These are phyloP conservation scores for Helogale parvula DNA, from an alignment of 2,113 vertebrate genomes.

Conservation along the genomic window DNA sequence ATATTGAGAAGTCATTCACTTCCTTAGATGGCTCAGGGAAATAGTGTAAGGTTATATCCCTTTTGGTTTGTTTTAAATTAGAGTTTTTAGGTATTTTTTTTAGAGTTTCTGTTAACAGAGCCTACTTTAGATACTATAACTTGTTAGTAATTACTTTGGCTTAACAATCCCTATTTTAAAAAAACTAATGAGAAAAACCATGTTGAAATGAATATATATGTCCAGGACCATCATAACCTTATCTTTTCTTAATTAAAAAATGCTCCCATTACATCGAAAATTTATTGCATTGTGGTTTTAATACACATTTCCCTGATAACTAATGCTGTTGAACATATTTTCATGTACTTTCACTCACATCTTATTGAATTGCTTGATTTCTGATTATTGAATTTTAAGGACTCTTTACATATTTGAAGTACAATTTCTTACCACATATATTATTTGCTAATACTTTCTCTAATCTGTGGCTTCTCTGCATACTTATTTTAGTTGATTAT, in stretches of 20 bases:
- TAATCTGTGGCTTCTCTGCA: background rate
- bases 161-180: slow-evolving; percentile 43
- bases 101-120: background rate
- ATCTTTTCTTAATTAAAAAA: background rate
- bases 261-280: background rate
- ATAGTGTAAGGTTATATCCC: background rate
- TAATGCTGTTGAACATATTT: background rate
- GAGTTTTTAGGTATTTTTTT: background rate
- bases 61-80: background rate
- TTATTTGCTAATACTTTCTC: background rate
- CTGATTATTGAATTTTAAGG: background rate
- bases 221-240: background rate
- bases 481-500: background rate
- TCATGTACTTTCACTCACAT: background rate
- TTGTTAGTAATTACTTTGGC: slow-evolving; percentile 3
- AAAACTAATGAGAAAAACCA: background rate
- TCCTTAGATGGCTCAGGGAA: background rate
- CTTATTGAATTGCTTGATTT: background rate
- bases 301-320: background rate
- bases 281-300: background rate
- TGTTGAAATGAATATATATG: slow-evolving; percentile 45
- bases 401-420: background rate
- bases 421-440: background rate
- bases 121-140: background rate
- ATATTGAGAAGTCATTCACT: slow-evolving; percentile 35